Conservation (phyloP, 1,140 invertebrate genomes). For the Belonocnema kinseyi region DNA sequence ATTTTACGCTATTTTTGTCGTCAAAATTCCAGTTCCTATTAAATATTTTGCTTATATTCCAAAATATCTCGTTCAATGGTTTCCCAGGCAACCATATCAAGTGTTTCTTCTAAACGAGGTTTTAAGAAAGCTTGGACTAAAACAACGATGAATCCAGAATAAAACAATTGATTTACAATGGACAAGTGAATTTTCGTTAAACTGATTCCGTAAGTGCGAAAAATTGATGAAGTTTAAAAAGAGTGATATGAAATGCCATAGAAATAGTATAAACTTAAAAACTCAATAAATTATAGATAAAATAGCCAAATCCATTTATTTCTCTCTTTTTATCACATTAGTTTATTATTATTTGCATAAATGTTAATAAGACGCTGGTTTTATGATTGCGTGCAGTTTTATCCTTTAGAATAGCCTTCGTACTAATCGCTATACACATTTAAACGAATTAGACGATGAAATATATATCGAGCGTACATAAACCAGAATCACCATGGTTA, state of each 20-base stretch:
- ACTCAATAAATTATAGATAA: no score
- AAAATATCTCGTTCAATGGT: background rate
- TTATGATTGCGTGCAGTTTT: slow-evolving; percentile 7
- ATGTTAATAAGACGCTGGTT: background rate
- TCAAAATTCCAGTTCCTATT: no score
- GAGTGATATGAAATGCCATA: no score
- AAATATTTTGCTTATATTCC: no score
- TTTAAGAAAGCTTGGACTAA: background rate
- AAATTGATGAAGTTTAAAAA: no score
- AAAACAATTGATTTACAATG: background rate
- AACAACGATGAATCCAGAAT: background rate
- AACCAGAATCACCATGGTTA: background rate
- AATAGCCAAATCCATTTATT: background rate
- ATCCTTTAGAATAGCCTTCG: background rate
- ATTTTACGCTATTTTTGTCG: no score
- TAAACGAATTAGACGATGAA: background rate
- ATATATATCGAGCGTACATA: background rate
- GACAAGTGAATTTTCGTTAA: background rate
- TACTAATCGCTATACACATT: slow-evolving; percentile 15
- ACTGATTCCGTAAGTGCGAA: background rate
- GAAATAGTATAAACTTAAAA: no score
- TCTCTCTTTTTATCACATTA: background rate
- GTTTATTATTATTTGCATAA: background rate
- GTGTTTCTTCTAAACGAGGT: background rate
- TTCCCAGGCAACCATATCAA: slow-evolving; percentile 13